Evolutionary conservation across 1,140 invertebrate species (phyloP).

Genomic region (Oreohelix idahoensis): DNA sequence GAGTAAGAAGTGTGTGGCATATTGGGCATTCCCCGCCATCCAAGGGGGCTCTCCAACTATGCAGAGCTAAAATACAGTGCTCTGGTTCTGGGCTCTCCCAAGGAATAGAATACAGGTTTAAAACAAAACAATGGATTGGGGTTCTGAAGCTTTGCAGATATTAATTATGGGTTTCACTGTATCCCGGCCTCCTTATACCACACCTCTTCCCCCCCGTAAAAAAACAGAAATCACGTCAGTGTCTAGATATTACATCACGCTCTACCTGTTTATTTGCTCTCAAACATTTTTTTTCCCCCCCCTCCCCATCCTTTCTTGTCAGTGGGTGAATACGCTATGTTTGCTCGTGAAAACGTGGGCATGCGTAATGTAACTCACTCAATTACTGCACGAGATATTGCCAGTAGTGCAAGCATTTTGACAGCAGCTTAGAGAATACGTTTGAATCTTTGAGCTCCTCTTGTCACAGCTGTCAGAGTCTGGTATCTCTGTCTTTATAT

Average conservation of each 20-base stretch:
- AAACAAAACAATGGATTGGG: too few species aligned
- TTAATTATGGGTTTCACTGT: too few species aligned
- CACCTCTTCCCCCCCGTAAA: too few species aligned
- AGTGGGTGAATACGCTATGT: constrained; percentile 3
- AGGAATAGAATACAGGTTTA: too few species aligned
- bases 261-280: background rate
- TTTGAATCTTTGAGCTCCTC: background rate
- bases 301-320: background rate
- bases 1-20: too few species aligned
- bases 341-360: constrained; percentile 10
- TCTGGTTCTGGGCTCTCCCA: too few species aligned
- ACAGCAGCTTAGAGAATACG: background rate
- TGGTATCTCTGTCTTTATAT: background rate
- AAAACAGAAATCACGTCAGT: too few species aligned
- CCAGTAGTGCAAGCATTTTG: background rate
- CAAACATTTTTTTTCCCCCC: background rate
- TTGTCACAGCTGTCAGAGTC: background rate
- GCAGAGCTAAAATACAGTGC: too few species aligned
- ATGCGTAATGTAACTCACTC: constrained; percentile 5
- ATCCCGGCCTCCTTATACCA: too few species aligned
- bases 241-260: background rate
- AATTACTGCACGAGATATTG: constrained; percentile 15
- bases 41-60: too few species aligned
- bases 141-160: too few species aligned
- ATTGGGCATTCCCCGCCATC: too few species aligned